Conservation (phyloP, 35 echinoderm and acorn worm genomes). For the Nesometra sesokonis region DNA sequence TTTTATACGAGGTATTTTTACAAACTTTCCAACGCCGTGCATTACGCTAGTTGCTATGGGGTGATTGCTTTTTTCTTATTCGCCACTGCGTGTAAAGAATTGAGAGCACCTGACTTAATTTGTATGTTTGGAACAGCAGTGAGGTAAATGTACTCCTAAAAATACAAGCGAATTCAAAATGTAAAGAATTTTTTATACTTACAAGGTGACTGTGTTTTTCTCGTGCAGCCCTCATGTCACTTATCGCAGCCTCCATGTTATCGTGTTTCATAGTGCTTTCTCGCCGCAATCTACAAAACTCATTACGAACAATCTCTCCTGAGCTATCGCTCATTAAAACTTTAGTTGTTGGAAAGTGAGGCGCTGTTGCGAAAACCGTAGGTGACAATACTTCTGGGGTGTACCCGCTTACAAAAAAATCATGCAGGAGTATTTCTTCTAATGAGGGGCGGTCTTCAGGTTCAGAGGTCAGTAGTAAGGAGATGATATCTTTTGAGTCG, state of each 20-base stretch:
- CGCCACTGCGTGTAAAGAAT: too few relatives aligned
- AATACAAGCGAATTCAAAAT: too few relatives aligned
- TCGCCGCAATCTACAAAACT: constrained; percentile 67
- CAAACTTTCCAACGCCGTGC: too few relatives aligned
- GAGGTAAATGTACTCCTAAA: too few relatives aligned
- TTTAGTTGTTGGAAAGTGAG: constrained; percentile 73
- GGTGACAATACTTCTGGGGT: constrained; percentile 72
- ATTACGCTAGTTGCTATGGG: too few relatives aligned
- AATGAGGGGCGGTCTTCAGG: constrained; percentile 75
- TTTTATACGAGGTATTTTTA: too few relatives aligned
- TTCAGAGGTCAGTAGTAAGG: constrained; percentile 56
- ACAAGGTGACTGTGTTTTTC: neutral
- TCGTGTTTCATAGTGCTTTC: constrained; percentile 72
- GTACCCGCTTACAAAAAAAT: constrained; percentile 78
- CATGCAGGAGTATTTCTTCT: constrained; percentile 63
- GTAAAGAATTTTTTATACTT: neutral
- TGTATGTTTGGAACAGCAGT: too few relatives aligned
- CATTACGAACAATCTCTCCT: constrained; percentile 66
- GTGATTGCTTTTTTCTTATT: too few relatives aligned
- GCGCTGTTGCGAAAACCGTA: constrained; percentile 48
- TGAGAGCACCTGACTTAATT: too few relatives aligned
- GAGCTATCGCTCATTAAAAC: constrained; percentile 71
- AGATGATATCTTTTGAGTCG: constrained; percentile 63
- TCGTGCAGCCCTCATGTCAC: constrained; percentile 22
- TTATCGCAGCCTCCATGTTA: constrained; percentile 3